phyloP scores from a whole-genome alignment of 1,140 invertebrate species.

The Helicoverpa zea region DNA sequence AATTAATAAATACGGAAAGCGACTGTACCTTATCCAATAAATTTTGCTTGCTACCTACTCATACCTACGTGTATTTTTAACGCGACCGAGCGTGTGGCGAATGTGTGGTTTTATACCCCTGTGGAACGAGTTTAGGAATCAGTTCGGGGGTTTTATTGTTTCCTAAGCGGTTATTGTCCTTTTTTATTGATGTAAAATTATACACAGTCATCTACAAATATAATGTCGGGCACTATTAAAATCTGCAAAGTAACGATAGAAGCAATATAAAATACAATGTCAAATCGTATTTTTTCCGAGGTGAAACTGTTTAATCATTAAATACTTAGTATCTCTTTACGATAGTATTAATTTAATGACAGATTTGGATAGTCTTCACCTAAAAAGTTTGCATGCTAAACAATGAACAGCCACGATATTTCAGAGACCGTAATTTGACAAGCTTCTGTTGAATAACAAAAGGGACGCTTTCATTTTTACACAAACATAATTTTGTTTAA shows the following conservation, averaged over 20 bases:
- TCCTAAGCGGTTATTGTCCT: background rate
- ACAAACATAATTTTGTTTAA: constrained; percentile 20
- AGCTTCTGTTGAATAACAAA: constrained; percentile 15
- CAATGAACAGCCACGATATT: background rate
- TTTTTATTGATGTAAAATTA: background rate
- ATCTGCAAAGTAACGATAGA: no score
- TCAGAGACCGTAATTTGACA: background rate
- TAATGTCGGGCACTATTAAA: no score
- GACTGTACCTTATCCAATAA: constrained; percentile 21
- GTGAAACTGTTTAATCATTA: no score
- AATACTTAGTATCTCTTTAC: background rate
- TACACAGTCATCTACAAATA: no score
- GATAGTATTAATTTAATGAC: background rate
- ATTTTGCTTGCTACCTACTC: background rate
- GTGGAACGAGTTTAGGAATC: background rate
- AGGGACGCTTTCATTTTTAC: background rate
- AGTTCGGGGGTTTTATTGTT: background rate
- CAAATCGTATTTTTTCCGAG: no score
- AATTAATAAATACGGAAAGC: constrained; percentile 45
- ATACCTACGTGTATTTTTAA: constrained; percentile 17
- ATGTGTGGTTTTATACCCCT: background rate
- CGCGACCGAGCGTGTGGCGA: background rate
- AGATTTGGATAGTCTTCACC: background rate
- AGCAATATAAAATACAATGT: no score
- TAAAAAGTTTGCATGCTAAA: background rate